These are phyloP conservation scores for Spea multiplicata DNA, from an alignment of 2,113 vertebrate genomes.

Conservation along the genomic window DNA sequence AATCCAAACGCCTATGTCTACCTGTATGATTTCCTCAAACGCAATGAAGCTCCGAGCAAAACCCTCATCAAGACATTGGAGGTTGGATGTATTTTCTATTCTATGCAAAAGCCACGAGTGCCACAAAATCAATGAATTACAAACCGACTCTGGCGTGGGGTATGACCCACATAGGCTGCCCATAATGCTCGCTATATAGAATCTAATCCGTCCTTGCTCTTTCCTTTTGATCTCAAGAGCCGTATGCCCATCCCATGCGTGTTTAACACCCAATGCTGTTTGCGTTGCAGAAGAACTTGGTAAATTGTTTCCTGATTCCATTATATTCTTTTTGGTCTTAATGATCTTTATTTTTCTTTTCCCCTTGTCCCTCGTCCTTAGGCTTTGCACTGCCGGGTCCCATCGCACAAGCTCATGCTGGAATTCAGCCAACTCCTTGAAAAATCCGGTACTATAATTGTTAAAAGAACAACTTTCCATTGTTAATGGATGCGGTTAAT, in stretches of 20 bases:
- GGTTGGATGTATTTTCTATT: conserved; percentile 58
- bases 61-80: conserved; percentile 72
- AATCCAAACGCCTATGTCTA: conserved; percentile 92
- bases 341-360: neutral
- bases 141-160: too few species aligned
- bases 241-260: too few species aligned
- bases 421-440: conserved; percentile 78
- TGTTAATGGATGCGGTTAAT: too few species aligned
- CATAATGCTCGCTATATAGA: too few species aligned
- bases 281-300: too few species aligned
- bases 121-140: too few species aligned
- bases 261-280: too few species aligned
- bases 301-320: neutral
- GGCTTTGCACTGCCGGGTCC: conserved; percentile 75
- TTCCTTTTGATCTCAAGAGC: too few species aligned
- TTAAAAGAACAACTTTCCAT: too few species aligned
- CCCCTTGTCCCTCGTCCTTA: conserved; percentile 51
- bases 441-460: conserved; percentile 69
- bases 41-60: conserved; percentile 59
- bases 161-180: too few species aligned
- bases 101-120: too few species aligned
- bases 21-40: conserved; percentile 80
- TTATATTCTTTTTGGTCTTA: neutral
- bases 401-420: conserved; percentile 90
- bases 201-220: too few species aligned